Evolutionary conservation across 2,888 invertebrate species (phyloP), one percentile per base, ranked within the genome.

Genomic region (Xanthorhoe designata): DNA sequence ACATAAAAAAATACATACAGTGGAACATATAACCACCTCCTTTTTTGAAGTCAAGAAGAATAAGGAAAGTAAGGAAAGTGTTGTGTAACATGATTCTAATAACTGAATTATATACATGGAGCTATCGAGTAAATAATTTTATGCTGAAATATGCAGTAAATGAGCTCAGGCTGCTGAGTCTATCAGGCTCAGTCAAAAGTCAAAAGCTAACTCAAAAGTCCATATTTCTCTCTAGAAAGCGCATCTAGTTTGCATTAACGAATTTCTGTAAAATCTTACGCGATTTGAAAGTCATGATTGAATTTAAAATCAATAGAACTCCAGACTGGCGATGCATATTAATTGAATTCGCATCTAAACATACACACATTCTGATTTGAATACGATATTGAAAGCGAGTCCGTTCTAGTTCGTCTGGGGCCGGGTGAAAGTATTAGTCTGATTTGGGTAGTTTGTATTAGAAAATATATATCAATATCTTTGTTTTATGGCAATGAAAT

Each of bases 391-490:
- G 70, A 72, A 72, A 71, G 70, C 56, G 72, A 69, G 56, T 66
- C 61, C 66, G 59, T 66, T 66, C 66, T 56, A 47, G 66, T 24
- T 59, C 51, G 64, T 63, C 58, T 65, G 56, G 64, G 66, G 67
- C 67, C 57, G 64, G 66, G 77, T 71, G 77, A 78, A 78, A 78
- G 77, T 72, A 49, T 68, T 68, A 61, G 62, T 68, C 57, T 62
- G 61, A 71, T 71, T 61, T 50, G 59, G 32, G 52, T 69, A 24
- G 24, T 24, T 4, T 56, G 66, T 71, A 74, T 76, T 70, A 66
- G 38, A 70, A 42, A 42, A 42, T 42, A 68, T 60, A 66, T 71
- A 73, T 66, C 56, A 65, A 76, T 77, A 74, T 78, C 75, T 71
- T 67, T 42, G 55, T 69, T 38, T 60, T 73, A 64, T 70, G 66